A percentile compares a stretch with the other conserved stretches of the same genome.
Conservation (phyloP, 1,140 invertebrate genomes). For the Hypothenemus hampei region DNA sequence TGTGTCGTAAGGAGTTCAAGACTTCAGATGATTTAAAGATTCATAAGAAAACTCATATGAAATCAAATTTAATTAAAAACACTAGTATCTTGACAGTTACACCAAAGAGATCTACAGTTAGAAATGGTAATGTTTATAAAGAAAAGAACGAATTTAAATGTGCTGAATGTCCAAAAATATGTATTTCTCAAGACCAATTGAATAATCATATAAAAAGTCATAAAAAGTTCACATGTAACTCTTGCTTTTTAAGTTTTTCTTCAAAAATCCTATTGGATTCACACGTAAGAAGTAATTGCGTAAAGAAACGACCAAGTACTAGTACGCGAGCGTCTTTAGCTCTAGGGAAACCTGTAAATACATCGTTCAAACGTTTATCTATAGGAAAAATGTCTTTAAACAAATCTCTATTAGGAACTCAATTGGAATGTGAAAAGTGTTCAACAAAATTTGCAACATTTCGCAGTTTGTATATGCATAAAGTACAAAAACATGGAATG, state of each 20-base stretch:
- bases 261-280: conserved; percentile 34
- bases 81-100: conserved; percentile 31
- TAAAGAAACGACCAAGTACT: conserved; percentile 27
- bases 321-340: conserved; percentile 28
- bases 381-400: background rate
- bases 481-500: conserved; percentile 31
- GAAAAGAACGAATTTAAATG: conserved; percentile 29
- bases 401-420: background rate
- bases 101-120: conserved; percentile 26
- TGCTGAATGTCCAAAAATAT: conserved; percentile 32
- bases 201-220: conserved; percentile 33
- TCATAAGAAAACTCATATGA: conserved; percentile 38
- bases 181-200: conserved; percentile 26
- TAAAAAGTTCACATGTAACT: conserved; percentile 30
- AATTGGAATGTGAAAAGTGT: conserved; percentile 33
- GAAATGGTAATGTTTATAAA: background rate
- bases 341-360: conserved; percentile 24
- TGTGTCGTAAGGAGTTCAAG: conserved; percentile 35
- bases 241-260: conserved; percentile 29
- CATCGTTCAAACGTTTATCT: background rate
- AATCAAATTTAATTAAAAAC: conserved; percentile 35
- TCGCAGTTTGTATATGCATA: conserved; percentile 34
- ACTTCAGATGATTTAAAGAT: conserved; percentile 29
- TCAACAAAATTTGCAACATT: conserved; percentile 27
- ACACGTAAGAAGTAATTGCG: conserved; percentile 34